Percentiles rank a stretch among this genome's conserved stretches.
These are phyloP conservation scores for Blastobasis adustella DNA, from an alignment of 2,888 invertebrate genomes.

Conservation along the genomic window DNA sequence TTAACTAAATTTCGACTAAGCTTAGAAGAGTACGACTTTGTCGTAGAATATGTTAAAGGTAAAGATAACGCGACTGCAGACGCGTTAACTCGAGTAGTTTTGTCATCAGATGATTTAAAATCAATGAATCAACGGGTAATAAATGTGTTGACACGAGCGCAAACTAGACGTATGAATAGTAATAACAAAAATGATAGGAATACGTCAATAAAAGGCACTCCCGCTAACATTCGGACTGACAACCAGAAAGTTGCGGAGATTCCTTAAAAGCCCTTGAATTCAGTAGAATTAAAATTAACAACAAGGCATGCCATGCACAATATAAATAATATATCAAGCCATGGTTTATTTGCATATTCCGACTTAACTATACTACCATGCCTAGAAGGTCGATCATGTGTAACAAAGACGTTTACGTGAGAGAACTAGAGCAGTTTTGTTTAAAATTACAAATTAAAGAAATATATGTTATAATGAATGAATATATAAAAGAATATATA, in stretches of 20 bases:
- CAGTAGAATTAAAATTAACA: background rate
- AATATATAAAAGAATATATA: background rate
- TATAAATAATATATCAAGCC: background rate
- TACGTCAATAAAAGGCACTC: no score
- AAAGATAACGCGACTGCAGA: no score
- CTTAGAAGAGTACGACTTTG: no score
- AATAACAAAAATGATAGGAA: background rate
- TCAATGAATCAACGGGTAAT: no score
- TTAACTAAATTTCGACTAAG: slow-evolving; percentile 1
- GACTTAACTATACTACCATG: background rate
- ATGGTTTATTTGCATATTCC: background rate
- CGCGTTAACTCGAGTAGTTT: no score
- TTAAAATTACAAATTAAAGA: background rate
- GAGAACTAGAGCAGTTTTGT: background rate
- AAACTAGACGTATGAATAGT: no score
- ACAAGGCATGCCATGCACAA: background rate
- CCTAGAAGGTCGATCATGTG: background rate
- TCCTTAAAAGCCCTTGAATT: no score
- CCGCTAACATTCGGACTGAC: background rate
- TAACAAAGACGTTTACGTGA: background rate
- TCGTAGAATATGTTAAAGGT: no score
- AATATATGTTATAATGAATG: background rate
- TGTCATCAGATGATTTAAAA: no score
- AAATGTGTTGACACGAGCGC: no score
- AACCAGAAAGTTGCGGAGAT: no score